These are phyloP conservation scores for Apodemia hepburni DNA, from an alignment of 2,888 invertebrate genomes.

Conservation along the genomic window DNA sequence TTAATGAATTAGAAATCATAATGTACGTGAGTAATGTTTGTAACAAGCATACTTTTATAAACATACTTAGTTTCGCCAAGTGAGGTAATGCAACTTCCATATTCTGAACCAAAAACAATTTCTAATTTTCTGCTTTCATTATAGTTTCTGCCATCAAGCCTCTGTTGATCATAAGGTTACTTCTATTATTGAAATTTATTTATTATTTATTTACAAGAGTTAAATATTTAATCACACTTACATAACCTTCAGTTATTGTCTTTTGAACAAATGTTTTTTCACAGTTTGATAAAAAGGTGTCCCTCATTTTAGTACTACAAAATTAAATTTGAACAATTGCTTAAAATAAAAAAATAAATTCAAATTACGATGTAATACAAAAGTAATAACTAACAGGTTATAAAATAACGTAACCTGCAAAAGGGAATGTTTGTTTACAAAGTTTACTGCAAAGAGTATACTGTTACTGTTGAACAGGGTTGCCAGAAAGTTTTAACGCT, in stretches of 20 bases:
- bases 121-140: constrained; percentile 86
- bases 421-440: too few relatives aligned
- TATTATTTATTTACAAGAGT: constrained; percentile 10
- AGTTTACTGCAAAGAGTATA: too few relatives aligned
- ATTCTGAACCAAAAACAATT: constrained; percentile 90
- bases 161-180: constrained; percentile 68
- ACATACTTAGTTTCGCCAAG: constrained; percentile 89
- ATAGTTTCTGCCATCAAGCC: constrained; percentile 89
- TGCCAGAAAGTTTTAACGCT: too few relatives aligned
- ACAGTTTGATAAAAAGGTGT: constrained; percentile 83
- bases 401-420: background rate
- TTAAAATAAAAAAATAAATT: background rate
- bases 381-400: background rate
- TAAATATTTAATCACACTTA: constrained; percentile 49
- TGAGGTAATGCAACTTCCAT: constrained; percentile 89
- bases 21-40: too few relatives aligned
- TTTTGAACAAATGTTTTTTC: constrained; percentile 86
- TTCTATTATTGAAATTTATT: background rate
- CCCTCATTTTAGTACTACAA: constrained; percentile 74
- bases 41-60: background rate
- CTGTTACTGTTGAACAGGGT: too few relatives aligned
- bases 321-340: background rate
- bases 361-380: background rate
- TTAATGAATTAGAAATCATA: constrained; percentile 10
- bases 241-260: constrained; percentile 82